A percentile compares a stretch with the other conserved stretches of the same genome.
Evolutionary conservation across 2,797 vertebrate species (phyloP).

Genomic region (Thunnus albacares): DNA sequence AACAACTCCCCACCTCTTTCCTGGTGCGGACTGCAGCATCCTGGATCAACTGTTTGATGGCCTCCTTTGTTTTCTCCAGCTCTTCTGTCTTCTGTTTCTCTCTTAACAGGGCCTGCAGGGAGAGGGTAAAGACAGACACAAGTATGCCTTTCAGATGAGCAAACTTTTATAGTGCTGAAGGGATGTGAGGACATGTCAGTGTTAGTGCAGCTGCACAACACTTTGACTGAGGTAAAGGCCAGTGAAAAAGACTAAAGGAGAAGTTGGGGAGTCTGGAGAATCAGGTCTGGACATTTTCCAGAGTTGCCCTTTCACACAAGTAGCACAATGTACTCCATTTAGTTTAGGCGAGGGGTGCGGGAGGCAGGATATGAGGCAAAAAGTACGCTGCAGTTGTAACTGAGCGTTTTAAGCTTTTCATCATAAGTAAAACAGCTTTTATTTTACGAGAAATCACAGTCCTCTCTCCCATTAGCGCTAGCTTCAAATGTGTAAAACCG

Average conservation of each 20-base stretch:
- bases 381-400: too few relatives aligned
- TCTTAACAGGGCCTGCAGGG: conserved; percentile 87
- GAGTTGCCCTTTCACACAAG: too few relatives aligned
- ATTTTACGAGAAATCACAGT: too few relatives aligned
- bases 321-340: too few relatives aligned
- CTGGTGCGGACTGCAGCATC: conserved; percentile 88
- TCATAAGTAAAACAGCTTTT: too few relatives aligned
- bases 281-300: too few relatives aligned
- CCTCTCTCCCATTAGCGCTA: too few relatives aligned
- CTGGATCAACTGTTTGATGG: conserved; percentile 89
- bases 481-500: too few relatives aligned
- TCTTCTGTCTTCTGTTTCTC: conserved; percentile 93
- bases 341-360: too few relatives aligned
- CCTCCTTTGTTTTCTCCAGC: conserved; percentile 90
- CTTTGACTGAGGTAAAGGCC: neutral
- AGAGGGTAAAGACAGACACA: conserved; percentile 17
- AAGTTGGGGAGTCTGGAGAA: neutral
- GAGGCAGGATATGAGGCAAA: too few relatives aligned
- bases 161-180: conserved; percentile 17
- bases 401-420: too few relatives aligned
- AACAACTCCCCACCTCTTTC: conserved; percentile 84
- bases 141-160: conserved; percentile 4
- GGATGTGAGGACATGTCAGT: conserved; percentile 17
- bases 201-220: neutral
- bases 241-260: neutral